phyloP scores from a whole-genome alignment of 92 coral and sea anemone species.

The Meandrina meandrites region DNA sequence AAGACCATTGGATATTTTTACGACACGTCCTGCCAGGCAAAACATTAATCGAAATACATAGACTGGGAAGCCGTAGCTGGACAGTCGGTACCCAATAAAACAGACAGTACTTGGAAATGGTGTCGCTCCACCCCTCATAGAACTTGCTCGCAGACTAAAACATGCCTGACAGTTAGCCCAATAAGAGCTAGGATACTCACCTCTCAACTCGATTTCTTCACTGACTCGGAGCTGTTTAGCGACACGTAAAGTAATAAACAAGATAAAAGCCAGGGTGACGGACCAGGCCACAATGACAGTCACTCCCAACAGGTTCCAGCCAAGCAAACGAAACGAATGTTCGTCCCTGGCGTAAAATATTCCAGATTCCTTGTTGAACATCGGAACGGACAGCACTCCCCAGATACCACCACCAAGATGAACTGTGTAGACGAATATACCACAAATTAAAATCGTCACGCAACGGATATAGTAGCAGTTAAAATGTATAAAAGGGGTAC shows the following conservation, averaged over 20 bases:
- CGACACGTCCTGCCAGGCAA: no score
- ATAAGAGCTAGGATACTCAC: conserved; percentile 14
- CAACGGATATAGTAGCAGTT: not conserved
- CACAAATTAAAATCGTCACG: not conserved
- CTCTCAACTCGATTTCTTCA: conserved; percentile 83
- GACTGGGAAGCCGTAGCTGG: no score
- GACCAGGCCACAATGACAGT: conserved; percentile 71
- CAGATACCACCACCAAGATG: conserved; percentile 93
- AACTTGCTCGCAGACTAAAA: no score
- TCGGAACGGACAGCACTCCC: conserved; percentile 87
- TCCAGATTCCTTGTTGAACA: conserved; percentile 72
- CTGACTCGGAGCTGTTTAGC: conserved; percentile 70
- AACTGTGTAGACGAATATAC: conserved; percentile 39
- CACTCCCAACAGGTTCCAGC: conserved; percentile 88
- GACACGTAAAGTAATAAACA: conserved; percentile 61
- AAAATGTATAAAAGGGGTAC: not conserved
- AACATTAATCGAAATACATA: no score
- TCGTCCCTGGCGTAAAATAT: conserved; percentile 67
- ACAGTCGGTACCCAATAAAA: no score
- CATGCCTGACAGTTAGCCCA: not conserved
- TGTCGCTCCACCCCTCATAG: no score
- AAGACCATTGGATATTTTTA: no score
- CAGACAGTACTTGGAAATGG: no score
- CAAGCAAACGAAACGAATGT: conserved; percentile 65
- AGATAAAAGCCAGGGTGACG: conserved; percentile 41